A percentile compares a stretch with the other conserved stretches of the same genome.
Evolutionary conservation across 2,888 invertebrate species (phyloP).

Genomic region (Tetragnatha montana): DNA sequence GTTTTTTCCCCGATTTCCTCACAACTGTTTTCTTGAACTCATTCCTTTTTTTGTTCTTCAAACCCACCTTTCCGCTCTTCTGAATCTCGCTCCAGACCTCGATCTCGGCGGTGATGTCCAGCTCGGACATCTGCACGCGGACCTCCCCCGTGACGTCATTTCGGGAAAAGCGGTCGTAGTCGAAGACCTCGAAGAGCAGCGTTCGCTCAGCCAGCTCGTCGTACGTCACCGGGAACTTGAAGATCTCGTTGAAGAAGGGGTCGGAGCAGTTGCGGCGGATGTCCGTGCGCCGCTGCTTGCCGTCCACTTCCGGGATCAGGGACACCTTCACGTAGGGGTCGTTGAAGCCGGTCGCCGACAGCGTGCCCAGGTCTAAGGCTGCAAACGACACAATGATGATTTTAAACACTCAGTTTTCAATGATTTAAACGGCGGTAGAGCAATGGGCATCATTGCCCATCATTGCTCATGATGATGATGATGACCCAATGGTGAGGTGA

Average conservation of each 20-base stretch:
- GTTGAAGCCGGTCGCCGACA: slow-evolving; percentile 90
- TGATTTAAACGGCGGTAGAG: too few relatives aligned
- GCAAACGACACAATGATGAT: slow-evolving; percentile 28
- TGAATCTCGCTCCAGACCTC: slow-evolving; percentile 93
- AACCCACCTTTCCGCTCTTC: slow-evolving; percentile 83
- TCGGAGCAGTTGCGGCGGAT: slow-evolving; percentile 89
- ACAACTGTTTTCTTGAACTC: background rate
- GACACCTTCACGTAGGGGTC: slow-evolving; percentile 91
- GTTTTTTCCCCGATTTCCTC: background rate
- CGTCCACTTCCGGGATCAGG: slow-evolving; percentile 89
- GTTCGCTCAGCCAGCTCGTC: slow-evolving; percentile 89
- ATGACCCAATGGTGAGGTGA: too few relatives aligned
- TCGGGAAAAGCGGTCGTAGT: slow-evolving; percentile 85
- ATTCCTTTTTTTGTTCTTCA: too few relatives aligned
- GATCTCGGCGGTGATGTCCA: slow-evolving; percentile 85
- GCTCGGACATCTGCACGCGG: slow-evolving; percentile 84
- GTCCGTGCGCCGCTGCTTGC: slow-evolving; percentile 88
- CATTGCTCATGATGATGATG: too few relatives aligned
- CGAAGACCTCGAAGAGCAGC: slow-evolving; percentile 83
- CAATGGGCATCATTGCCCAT: too few relatives aligned
- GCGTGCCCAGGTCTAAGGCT: slow-evolving; percentile 86
- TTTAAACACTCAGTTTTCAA: too few relatives aligned
- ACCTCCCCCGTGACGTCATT: slow-evolving; percentile 92
- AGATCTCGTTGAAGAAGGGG: slow-evolving; percentile 92
- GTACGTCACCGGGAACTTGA: slow-evolving; percentile 93